Base-by-base conservation (phyloP, 1,140 invertebrate species). In the Lethocerus indicus region DNA sequence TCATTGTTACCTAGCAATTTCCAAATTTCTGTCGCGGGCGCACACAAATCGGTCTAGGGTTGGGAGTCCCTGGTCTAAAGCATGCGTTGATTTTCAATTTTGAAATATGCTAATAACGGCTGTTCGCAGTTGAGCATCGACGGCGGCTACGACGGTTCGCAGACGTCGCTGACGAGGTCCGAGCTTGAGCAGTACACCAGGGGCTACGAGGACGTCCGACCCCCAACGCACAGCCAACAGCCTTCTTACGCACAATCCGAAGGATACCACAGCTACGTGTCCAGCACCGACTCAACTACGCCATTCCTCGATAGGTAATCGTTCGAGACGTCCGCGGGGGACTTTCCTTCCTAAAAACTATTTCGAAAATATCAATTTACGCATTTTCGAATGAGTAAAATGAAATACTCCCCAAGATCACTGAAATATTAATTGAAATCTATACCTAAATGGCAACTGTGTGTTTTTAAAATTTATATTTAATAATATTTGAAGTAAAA, bases 251-350 rank as follows among this genome's bases (percentile, higher is more conserved):
- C 82, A 14, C 81, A 84, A 54, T 82, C 79, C 21, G 82, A 86
- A 66, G 82, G 82, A 13, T 86, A 86, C 60, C 81, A 84, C 59
- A 83, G 79, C 62, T 86, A 81, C 62, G 83, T 81, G 21, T 86
- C 79, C 49, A 86, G 77, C 59, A 81, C 78, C 29, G 84, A 79
- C 64, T 84, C 80, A 4, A 79, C 76, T 18, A 86, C 83, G 5
- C 83, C 83, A 13, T 82, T 87, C 59, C 63, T 86, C 50, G 83
- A 87, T 61, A 72, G 78, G 74, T 76, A 61, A 64, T n/a, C n/a
- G n/a, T n/a, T n/a, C n/a, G n/a, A n/a, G n/a, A n/a, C n/a, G n/a
- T n/a, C n/a, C n/a, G n/a, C n/a, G n/a, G n/a, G n/a, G n/a, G n/a
- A n/a, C n/a, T n/a, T n/a, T n/a, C n/a, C n/a, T n/a, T n/a, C n/a